Percentiles rank a stretch among this genome's conserved stretches.
phyloP scores from a whole-genome alignment of 2,797 vertebrate species.

The Nannoperca obscura region DNA sequence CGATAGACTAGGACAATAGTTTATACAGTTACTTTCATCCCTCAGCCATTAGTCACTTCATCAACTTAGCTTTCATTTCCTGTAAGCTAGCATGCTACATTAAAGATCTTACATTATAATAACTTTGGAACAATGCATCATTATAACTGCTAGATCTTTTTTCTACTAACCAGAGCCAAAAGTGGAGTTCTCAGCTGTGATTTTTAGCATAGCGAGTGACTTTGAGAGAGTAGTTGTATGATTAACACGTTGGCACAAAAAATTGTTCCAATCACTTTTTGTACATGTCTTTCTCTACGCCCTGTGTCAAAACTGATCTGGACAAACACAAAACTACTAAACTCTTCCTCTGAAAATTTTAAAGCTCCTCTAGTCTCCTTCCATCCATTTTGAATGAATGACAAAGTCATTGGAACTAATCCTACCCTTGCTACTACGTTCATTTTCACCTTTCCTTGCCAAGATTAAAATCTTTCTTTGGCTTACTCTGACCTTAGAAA shows the following conservation, averaged over 20 bases:
- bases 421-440: background rate
- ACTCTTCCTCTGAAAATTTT: background rate
- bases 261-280: background rate
- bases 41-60: background rate
- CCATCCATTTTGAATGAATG: background rate
- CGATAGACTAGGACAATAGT: background rate
- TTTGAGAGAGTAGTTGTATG: too few species aligned
- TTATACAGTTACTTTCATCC: background rate
- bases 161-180: background rate
- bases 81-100: background rate
- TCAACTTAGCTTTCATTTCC: background rate
- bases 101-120: background rate
- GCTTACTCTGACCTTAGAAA: constrained; percentile 30
- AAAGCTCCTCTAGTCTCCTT: background rate
- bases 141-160: background rate
- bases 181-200: background rate
- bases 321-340: background rate
- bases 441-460: constrained; percentile 8
- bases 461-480: constrained; percentile 4
- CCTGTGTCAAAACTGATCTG: background rate
- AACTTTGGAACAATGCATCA: too few species aligned
- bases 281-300: background rate
- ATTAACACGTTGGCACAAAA: too few species aligned
- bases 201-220: background rate
- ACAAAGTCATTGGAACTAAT: background rate